A percentile compares a stretch with the other conserved stretches of the same genome.
These are phyloP conservation scores for Gortyna flavago DNA, from an alignment of 2,888 invertebrate genomes.

Conservation along the genomic window DNA sequence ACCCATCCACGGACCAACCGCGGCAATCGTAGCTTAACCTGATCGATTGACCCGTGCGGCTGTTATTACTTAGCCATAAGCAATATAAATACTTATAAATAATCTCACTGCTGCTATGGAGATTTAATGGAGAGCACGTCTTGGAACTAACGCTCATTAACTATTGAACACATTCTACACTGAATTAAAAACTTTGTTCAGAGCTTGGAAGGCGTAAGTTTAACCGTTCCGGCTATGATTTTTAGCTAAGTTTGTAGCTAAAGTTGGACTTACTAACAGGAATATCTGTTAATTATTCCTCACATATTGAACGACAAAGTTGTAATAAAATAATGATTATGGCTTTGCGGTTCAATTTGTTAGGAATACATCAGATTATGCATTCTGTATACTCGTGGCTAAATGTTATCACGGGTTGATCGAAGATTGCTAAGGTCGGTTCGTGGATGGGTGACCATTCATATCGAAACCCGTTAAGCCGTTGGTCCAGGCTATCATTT, in stretches of 20 bases:
- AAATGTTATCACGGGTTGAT: background rate
- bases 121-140: slow-evolving; percentile 5
- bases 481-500: background rate
- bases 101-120: background rate
- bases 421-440: background rate
- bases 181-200: slow-evolving; percentile 38
- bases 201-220: slow-evolving; percentile 7
- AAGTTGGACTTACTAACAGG: background rate
- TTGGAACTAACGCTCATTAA: slow-evolving; percentile 17
- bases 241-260: slow-evolving; percentile 11
- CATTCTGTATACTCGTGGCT: background rate
- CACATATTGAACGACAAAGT: background rate
- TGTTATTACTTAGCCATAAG: no score
- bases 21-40: no score
- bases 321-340: background rate
- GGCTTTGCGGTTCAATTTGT: background rate
- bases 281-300: background rate
- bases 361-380: background rate
- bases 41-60: no score
- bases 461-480: background rate
- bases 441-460: background rate
- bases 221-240: slow-evolving; percentile 18
- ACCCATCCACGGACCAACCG: no score
- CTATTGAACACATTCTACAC: slow-evolving; percentile 35
- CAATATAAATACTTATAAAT: no score